A percentile compares a stretch with the other conserved stretches of the same genome.
These are phyloP conservation scores for Agriotes lineatus DNA, from an alignment of 2,888 invertebrate genomes.

Conservation along the genomic window DNA sequence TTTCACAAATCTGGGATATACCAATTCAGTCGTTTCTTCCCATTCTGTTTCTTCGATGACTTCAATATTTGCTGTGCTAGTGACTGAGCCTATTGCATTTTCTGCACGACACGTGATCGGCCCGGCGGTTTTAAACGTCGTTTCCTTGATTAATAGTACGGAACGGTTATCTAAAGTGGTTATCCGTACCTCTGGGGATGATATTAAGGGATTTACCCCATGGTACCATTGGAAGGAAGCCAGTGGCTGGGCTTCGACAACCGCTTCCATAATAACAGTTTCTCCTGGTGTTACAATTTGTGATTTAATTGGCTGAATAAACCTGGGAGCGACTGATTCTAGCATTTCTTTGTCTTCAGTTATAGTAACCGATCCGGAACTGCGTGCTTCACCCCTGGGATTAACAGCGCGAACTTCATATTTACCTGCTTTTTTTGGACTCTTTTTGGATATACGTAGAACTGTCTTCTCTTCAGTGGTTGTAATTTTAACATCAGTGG, in stretches of 20 bases:
- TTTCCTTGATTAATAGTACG: conserved; percentile 81
- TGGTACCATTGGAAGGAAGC: conserved; percentile 92
- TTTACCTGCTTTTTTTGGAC: conserved; percentile 85
- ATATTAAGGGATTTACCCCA: conserved; percentile 78
- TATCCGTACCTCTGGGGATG: conserved; percentile 78
- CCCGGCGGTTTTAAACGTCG: conserved; percentile 78
- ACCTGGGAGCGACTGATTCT: conserved; percentile 78
- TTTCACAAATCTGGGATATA: conserved; percentile 82
- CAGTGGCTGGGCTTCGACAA: conserved; percentile 81
- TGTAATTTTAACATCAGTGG: conserved; percentile 72
- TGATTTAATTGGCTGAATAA: conserved; percentile 79
- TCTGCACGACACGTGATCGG: conserved; percentile 89
- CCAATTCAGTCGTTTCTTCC: conserved; percentile 73
- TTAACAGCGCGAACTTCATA: conserved; percentile 89
- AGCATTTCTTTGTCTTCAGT: conserved; percentile 71
- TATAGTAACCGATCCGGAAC: conserved; percentile 86
- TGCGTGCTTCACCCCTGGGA: conserved; percentile 81
- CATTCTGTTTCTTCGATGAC: conserved; percentile 70
- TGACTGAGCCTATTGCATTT: conserved; percentile 90
- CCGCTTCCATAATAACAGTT: conserved; percentile 82
- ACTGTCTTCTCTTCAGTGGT: conserved; percentile 74
- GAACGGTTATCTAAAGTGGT: conserved; percentile 83
- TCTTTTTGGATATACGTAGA: conserved; percentile 75
- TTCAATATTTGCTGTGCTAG: conserved; percentile 82
- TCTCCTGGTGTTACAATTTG: conserved; percentile 79